A percentile compares a stretch with the other conserved stretches of the same genome.
phyloP scores from a whole-genome alignment of 2,797 vertebrate species.

The Enteromius unitaeniatus region DNA sequence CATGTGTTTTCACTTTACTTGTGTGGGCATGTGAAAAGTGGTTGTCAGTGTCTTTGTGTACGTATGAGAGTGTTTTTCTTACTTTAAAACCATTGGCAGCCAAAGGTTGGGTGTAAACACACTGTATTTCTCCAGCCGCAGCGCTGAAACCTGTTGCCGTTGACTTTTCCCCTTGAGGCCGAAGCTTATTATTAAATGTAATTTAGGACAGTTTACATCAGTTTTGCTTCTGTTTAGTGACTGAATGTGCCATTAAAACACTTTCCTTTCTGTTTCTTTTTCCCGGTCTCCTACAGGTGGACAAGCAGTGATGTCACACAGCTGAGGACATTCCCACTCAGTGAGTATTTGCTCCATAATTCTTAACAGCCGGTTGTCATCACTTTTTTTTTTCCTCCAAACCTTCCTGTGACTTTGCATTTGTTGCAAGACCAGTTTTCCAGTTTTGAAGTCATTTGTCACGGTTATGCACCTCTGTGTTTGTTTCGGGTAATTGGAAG shows the following conservation, averaged over 20 bases:
- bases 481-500: slow-evolving; percentile 53
- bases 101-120: slow-evolving; percentile 54
- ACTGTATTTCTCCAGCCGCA: slow-evolving; percentile 45
- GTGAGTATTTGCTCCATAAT: slow-evolving; percentile 69
- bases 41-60: slow-evolving; percentile 45
- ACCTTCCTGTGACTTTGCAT: slow-evolving; percentile 23
- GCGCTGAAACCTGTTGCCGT: slow-evolving; percentile 44
- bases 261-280: slow-evolving; percentile 49
- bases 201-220: slow-evolving; percentile 23
- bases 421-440: slow-evolving; percentile 21
- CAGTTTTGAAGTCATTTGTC: slow-evolving; percentile 42
- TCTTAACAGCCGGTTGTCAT: slow-evolving; percentile 7
- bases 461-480: slow-evolving; percentile 46
- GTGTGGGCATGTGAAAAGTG: slow-evolving; percentile 61
- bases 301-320: slow-evolving; percentile 79
- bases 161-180: slow-evolving; percentile 25
- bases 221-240: slow-evolving; percentile 39
- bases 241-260: slow-evolving; percentile 26
- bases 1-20: slow-evolving; percentile 53
- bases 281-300: slow-evolving; percentile 64
- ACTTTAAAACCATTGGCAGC: slow-evolving; percentile 39
- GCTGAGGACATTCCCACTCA: slow-evolving; percentile 78
- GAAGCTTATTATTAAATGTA: slow-evolving; percentile 16
- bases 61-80: slow-evolving; percentile 45
- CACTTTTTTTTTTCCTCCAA: neutral